Base-by-base conservation (phyloP, 1,140 invertebrate genomes). In the Harlomillsia oculata region DNA sequence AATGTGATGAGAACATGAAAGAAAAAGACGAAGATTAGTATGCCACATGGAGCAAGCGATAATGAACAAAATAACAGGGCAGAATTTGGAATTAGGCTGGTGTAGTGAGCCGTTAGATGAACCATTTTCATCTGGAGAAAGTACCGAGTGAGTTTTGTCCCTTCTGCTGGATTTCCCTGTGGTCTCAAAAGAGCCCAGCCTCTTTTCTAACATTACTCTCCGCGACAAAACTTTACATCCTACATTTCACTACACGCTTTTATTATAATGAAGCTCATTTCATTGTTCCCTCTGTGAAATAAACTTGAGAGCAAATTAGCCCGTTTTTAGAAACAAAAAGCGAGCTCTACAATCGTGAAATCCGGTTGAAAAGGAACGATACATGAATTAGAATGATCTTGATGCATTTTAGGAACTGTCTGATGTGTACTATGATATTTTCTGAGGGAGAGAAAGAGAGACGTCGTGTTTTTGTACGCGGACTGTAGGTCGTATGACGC, bases 31-130 rank as follows among this genome's bases (percentile, higher is more conserved):
- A 51, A 52, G 56, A 58, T 58, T 58, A 58, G 56, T 58, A 58
- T 58, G 56, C 56, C 57, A 59, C 50, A 59, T 59, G 57, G 57
- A 59, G 51, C 43, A 30, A 59, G 57, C 57, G 51, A 59, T 59
- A 59, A 59, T 59, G 57, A 59, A 59, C 41, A 53, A 53, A 48
- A 59, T 59, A 59, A 59, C n/a, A 48, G 57, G 50, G 50, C 41
- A 59, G 57, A 59, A 59, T 59, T 53, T 36, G 40, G 43, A 59
- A 59, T 59, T 59, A 59, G 57, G 44, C 44, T 44, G 34, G 45
- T 40, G 39, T 53, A 59, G 41, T 53, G 34, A 32, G 41, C 41
- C 18, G 56, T 58, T 58, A 58, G 56, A 52, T 28, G 43, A 23
- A 20, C 48, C 41, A 58, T 58, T 57, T 40, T 57, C 55, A 57